Evolutionary conservation across 1,140 invertebrate species (phyloP).

Genomic region (Apis cerana): DNA sequence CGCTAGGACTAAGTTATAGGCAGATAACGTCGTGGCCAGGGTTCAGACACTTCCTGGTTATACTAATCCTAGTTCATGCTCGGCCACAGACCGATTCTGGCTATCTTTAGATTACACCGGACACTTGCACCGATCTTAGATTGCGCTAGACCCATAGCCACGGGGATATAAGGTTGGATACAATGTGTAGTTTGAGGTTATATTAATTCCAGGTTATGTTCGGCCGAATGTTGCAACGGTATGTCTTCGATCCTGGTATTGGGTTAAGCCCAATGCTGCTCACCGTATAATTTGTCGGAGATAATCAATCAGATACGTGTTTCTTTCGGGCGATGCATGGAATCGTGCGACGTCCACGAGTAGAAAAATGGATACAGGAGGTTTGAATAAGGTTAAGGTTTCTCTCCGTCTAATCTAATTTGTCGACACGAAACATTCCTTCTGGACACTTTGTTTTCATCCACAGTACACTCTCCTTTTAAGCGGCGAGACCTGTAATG

Average conservation of each 20-base stretch:
- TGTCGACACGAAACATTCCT: too few relatives aligned
- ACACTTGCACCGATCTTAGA: neutral
- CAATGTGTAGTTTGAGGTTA: neutral
- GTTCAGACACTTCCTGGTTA: constrained; percentile 39
- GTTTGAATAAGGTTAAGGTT: too few relatives aligned
- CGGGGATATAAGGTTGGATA: too few relatives aligned
- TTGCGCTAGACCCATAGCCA: neutral
- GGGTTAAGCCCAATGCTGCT: too few relatives aligned
- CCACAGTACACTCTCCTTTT: neutral
- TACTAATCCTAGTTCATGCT: constrained; percentile 33
- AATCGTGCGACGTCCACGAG: neutral
- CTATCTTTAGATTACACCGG: neutral
- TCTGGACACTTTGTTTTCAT: too few relatives aligned
- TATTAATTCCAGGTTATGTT: neutral
- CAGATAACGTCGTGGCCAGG: constrained; percentile 22
- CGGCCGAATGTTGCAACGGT: neutral
- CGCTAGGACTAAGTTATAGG: constrained; percentile 34
- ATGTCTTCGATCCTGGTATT: neutral
- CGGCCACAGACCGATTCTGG: neutral
- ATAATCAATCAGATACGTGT: too few relatives aligned
- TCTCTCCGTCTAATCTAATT: too few relatives aligned
- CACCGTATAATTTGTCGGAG: too few relatives aligned
- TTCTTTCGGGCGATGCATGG: too few relatives aligned
- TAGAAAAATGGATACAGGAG: too few relatives aligned
- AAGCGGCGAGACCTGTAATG: neutral